A percentile compares a stretch with the other conserved stretches of the same genome.
These are phyloP conservation scores for Cyanocitta stelleri DNA, from an alignment of 2,113 vertebrate species.

Conservation along the genomic window DNA sequence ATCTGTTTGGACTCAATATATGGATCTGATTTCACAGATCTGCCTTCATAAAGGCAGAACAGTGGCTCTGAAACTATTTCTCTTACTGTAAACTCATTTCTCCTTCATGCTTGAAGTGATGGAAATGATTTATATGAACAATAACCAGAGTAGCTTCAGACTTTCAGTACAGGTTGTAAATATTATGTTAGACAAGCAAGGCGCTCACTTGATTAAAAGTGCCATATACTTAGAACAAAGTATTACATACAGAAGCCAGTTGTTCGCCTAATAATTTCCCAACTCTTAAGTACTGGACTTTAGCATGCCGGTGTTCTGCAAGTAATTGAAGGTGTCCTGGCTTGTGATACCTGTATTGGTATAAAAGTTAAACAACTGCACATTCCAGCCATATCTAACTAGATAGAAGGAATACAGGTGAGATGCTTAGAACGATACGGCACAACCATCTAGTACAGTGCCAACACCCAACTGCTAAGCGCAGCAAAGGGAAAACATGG, in stretches of 20 bases:
- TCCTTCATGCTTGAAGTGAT: neutral
- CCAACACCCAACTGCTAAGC: neutral
- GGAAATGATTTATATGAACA: neutral
- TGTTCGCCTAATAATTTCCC: neutral
- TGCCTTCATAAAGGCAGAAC: neutral
- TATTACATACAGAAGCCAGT: neutral
- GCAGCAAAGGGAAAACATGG: neutral
- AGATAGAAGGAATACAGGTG: neutral
- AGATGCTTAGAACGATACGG: rapidly evolving
- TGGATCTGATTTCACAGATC: neutral
- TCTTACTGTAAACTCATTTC: neutral
- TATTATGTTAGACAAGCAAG: neutral
- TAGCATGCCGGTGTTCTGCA: neutral
- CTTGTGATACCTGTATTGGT: neutral
- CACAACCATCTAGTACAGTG: neutral
- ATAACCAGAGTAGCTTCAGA: neutral
- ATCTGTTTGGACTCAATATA: neutral
- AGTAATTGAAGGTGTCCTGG: neutral
- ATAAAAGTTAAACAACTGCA: neutral
- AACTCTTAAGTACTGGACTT: neutral
- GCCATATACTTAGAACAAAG: neutral
- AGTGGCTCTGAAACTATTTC: neutral
- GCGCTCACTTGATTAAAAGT: neutral
- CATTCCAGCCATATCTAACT: neutral
- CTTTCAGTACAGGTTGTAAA: neutral